These are phyloP conservation scores for Heterochromis multidens DNA, from an alignment of 2,113 vertebrate species.

Conservation along the genomic window DNA sequence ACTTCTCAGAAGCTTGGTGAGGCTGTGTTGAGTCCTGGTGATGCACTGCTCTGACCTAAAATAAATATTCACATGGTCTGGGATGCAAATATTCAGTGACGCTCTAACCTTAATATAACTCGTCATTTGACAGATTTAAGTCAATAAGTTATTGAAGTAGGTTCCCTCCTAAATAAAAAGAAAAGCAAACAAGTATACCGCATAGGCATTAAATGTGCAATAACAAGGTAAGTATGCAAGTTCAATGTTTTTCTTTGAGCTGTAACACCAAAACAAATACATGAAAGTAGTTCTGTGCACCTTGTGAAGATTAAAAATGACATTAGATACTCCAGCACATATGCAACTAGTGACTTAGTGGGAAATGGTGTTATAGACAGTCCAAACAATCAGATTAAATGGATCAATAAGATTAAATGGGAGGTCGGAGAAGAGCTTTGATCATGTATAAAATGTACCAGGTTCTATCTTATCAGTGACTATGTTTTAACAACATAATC, in stretches of 20 bases:
- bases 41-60: conserved; percentile 26
- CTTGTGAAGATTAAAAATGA: background rate
- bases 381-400: background rate
- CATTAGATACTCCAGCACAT: background rate
- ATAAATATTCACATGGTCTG: conserved; percentile 51
- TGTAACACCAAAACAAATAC: background rate
- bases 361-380: background rate
- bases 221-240: background rate
- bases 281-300: background rate
- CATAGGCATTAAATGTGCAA: background rate
- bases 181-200: background rate
- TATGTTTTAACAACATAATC: background rate
- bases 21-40: conserved; percentile 57
- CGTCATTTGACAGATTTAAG: background rate
- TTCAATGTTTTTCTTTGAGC: background rate
- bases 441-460: background rate
- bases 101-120: background rate
- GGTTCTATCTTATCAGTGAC: background rate
- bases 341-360: background rate
- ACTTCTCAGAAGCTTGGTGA: conserved; percentile 39
- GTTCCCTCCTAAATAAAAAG: background rate
- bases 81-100: conserved; percentile 44
- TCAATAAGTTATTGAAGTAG: background rate
- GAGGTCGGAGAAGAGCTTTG: background rate
- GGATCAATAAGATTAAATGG: background rate